Evolutionary conservation across 2,113 vertebrate genomes (phyloP).

Genomic region (Rhineura floridana): DNA sequence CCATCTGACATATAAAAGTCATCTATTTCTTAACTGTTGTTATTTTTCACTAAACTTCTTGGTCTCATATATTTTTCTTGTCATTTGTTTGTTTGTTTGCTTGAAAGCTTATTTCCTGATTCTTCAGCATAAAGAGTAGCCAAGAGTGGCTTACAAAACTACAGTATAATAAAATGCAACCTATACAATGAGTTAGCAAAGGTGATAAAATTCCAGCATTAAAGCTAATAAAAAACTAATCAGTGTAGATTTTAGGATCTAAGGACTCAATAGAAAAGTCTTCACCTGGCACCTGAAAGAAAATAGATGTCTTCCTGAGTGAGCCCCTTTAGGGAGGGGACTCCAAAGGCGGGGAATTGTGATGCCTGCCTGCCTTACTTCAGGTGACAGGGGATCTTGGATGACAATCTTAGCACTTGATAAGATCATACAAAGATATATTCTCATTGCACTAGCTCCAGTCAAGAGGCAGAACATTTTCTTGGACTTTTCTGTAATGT

Average conservation of each 20-base stretch:
- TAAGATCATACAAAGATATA: background rate
- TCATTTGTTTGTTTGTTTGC: background rate
- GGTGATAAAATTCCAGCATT: background rate
- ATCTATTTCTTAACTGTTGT: slow-evolving; percentile 14
- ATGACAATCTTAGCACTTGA: background rate
- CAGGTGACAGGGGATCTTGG: background rate
- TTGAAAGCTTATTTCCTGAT: background rate
- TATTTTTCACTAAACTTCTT: slow-evolving; percentile 30
- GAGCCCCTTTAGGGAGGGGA: background rate
- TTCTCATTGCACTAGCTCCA: background rate
- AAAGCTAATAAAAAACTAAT: background rate
- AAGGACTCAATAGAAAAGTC: too few relatives aligned
- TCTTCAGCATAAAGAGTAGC: background rate
- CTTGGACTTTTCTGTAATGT: background rate
- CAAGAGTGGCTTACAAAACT: background rate
- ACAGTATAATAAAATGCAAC: too few relatives aligned
- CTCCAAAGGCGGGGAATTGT: background rate
- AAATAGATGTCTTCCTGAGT: too few relatives aligned
- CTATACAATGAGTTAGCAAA: background rate
- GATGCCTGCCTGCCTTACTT: background rate
- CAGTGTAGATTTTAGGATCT: too few relatives aligned
- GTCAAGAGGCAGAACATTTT: too few relatives aligned
- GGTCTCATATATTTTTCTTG: background rate
- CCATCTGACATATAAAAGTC: accelerated
- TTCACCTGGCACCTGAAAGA: too few relatives aligned